A percentile compares a stretch with the other conserved stretches of the same genome.
phyloP scores from a whole-genome alignment of 2,888 invertebrate species.

The Pristionchus maxplancki region DNA sequence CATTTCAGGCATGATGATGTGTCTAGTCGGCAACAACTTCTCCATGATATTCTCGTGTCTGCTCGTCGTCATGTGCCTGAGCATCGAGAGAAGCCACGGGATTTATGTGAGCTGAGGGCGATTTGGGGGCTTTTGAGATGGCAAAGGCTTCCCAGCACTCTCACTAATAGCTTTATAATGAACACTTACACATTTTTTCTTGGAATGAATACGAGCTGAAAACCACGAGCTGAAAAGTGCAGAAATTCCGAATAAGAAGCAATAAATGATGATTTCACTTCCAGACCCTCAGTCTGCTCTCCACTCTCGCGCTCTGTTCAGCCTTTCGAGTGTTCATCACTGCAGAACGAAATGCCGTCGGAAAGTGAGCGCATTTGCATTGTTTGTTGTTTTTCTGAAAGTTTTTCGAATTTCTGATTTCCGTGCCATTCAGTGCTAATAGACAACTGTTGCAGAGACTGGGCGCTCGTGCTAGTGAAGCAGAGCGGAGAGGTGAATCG shows the following conservation, averaged over 20 bases:
- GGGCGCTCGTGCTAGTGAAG: slow-evolving; percentile 71
- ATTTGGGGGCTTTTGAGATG: no score
- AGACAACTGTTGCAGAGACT: background rate
- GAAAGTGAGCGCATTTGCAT: background rate
- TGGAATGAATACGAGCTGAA: no score
- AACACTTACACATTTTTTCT: no score
- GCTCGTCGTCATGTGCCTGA: slow-evolving; percentile 54
- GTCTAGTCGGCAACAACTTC: slow-evolving; percentile 60
- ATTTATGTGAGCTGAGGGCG: slow-evolving; percentile 5
- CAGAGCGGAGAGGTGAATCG: slow-evolving; percentile 50
- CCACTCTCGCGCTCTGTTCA: slow-evolving; percentile 63
- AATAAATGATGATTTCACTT: no score
- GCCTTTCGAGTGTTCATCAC: slow-evolving; percentile 64
- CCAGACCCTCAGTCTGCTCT: slow-evolving; percentile 57
- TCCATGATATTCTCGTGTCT: slow-evolving; percentile 60
- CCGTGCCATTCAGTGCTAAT: no score
- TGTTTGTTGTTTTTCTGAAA: background rate
- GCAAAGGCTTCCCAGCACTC: no score
- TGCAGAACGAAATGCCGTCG: slow-evolving; percentile 55
- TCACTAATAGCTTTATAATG: no score
- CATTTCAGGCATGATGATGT: slow-evolving; percentile 49
- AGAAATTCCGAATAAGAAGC: no score
- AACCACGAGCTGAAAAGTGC: no score
- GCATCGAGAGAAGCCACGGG: background rate
- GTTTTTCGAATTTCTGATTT: no score